Conservation (phyloP, 2,888 invertebrate genomes). For the Acrocera orbiculus region DNA sequence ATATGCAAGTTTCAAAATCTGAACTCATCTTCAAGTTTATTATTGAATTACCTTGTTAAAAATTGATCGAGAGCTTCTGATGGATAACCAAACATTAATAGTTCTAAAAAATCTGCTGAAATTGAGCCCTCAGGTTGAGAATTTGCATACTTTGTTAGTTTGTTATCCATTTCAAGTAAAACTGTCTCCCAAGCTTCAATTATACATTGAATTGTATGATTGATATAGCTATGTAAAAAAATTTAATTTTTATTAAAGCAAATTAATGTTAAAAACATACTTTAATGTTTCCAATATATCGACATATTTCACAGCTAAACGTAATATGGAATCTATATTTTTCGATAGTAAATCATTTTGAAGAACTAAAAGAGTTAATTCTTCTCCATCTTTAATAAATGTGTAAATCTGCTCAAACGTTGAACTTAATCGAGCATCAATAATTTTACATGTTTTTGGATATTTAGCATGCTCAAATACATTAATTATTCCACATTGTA, state of each 20-base stretch:
- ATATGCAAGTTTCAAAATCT: too few species aligned
- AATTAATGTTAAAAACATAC: too few species aligned
- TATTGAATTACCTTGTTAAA: constrained; percentile 25
- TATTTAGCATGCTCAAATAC: constrained; percentile 38
- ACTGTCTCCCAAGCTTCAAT: constrained; percentile 91
- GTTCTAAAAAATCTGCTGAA: constrained; percentile 77
- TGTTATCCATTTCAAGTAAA: constrained; percentile 82
- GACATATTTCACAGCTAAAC: constrained; percentile 54
- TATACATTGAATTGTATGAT: constrained; percentile 61
- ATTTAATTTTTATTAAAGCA: background rate
- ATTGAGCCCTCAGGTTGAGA: constrained; percentile 63
- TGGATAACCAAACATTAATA: constrained; percentile 61
- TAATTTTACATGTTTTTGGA: constrained; percentile 38
- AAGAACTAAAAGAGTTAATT: constrained; percentile 40
- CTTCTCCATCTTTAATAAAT: constrained; percentile 38
- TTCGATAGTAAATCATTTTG: constrained; percentile 24
- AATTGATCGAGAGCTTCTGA: constrained; percentile 29
- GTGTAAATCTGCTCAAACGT: constrained; percentile 54
- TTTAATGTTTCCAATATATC: constrained; percentile 52
- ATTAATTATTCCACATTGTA: constrained; percentile 56
- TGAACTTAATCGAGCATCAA: constrained; percentile 50
- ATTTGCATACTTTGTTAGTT: constrained; percentile 73
- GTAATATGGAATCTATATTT: constrained; percentile 25
- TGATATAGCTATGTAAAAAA: constrained; percentile 34
- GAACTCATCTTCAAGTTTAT: too few species aligned